phyloP scores from a whole-genome alignment of 2,888 invertebrate genomes.

The Pandemis cinnamomeana region DNA sequence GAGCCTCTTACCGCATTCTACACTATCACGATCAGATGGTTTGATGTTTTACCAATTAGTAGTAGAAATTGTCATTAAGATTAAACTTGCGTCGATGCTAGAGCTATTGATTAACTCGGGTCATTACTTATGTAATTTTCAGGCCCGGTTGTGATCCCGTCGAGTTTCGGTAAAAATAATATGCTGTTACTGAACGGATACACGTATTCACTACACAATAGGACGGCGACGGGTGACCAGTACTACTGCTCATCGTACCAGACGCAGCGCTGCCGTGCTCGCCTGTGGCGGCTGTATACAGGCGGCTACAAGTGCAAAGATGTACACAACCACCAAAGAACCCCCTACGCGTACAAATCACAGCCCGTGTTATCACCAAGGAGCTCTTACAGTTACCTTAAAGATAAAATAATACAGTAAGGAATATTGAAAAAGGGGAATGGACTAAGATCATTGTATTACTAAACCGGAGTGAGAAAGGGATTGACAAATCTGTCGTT shows the following conservation, averaged over 20 bases:
- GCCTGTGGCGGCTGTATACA: neutral
- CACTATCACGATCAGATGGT: neutral
- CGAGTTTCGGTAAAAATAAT: slow-evolving; percentile 14
- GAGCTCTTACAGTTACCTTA: neutral
- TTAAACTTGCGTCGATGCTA: neutral
- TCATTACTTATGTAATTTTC: neutral
- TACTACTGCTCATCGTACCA: slow-evolving; percentile 55
- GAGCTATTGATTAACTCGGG: neutral
- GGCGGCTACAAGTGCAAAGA: neutral
- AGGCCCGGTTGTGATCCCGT: slow-evolving; percentile 25
- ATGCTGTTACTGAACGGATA: slow-evolving; percentile 26
- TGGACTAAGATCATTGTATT: too few relatives aligned
- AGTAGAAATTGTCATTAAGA: neutral
- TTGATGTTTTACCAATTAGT: neutral
- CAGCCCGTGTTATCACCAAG: neutral
- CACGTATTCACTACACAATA: slow-evolving; percentile 60
- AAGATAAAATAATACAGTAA: neutral
- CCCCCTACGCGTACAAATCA: neutral
- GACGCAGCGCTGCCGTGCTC: neutral
- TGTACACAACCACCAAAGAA: neutral
- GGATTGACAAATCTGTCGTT: too few relatives aligned
- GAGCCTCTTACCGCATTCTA: neutral
- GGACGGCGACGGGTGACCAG: slow-evolving; percentile 20
- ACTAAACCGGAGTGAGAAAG: too few relatives aligned
- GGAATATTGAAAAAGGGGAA: too few relatives aligned